Conservation (phyloP, 2,888 invertebrate genomes). For the Allophyes oxyacanthae region DNA sequence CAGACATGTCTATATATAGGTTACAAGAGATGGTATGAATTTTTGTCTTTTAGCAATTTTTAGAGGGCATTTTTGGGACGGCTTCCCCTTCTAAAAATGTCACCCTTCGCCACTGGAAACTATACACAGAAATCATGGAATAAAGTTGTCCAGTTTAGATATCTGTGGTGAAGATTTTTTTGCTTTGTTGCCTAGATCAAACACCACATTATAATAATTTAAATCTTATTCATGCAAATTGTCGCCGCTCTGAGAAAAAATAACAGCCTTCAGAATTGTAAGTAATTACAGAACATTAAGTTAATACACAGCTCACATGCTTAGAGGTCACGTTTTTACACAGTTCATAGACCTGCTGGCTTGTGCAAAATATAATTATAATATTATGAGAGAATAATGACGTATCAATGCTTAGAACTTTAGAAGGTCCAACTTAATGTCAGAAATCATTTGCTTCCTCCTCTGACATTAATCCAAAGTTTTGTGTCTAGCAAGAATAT, state of each 20-base stretch:
- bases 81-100: too few species aligned
- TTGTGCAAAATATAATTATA: conserved; percentile 19
- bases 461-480: neutral
- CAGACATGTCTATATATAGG: too few species aligned
- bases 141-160: too few species aligned
- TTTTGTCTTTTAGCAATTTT: too few species aligned
- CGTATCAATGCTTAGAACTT: conserved; percentile 1
- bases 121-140: too few species aligned
- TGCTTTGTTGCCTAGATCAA: too few species aligned
- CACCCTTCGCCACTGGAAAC: too few species aligned
- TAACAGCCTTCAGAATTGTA: conserved; percentile 8
- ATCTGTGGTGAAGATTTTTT: too few species aligned
- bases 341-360: conserved; percentile 31
- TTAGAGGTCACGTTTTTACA: conserved; percentile 42
- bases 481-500: neutral
- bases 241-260: neutral
- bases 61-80: too few species aligned
- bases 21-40: too few species aligned
- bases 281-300: conserved; percentile 22
- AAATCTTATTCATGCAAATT: conserved; percentile 10
- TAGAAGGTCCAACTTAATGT: conserved; percentile 4
- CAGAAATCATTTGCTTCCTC: conserved; percentile 5
- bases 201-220: too few species aligned
- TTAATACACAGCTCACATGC: conserved; percentile 17
- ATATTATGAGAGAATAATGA: conserved; percentile 10